Evolutionary conservation across 2,113 vertebrate species (phyloP).

Genomic region (Sphaerodactylus townsendi): DNA sequence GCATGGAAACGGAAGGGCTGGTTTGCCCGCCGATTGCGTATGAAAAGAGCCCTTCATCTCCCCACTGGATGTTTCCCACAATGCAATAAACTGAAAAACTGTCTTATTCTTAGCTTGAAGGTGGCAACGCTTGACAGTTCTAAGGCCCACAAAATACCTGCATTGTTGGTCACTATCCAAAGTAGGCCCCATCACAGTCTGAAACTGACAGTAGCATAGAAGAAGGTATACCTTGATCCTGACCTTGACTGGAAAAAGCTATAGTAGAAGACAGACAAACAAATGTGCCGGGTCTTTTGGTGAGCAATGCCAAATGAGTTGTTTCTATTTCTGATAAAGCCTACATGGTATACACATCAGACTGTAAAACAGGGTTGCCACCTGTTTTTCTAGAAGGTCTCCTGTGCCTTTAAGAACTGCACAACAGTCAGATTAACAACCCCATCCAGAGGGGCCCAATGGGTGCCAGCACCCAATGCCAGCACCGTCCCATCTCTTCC

Average conservation of each 20-base stretch:
- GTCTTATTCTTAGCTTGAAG: not conserved
- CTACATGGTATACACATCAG: not conserved
- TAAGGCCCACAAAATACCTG: not conserved
- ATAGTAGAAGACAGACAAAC: no score
- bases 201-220: not conserved
- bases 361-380: not conserved
- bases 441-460: no score
- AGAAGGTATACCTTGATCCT: no score
- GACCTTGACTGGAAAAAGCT: no score
- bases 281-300: not conserved
- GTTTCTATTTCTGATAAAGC: not conserved
- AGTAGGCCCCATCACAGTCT: not conserved
- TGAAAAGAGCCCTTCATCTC: not conserved
- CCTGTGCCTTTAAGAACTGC: no score
- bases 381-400: not conserved
- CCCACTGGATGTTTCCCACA: no score
- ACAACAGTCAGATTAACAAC: no score
- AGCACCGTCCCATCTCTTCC: no score
- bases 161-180: not conserved
- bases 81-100: not conserved
- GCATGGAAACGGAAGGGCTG: not conserved
- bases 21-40: not conserved
- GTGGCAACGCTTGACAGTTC: not conserved
- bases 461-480: no score
- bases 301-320: not conserved